Evolutionary conservation across 2,797 vertebrate genomes (phyloP).

Genomic region (Propithecus perrieri): DNA sequence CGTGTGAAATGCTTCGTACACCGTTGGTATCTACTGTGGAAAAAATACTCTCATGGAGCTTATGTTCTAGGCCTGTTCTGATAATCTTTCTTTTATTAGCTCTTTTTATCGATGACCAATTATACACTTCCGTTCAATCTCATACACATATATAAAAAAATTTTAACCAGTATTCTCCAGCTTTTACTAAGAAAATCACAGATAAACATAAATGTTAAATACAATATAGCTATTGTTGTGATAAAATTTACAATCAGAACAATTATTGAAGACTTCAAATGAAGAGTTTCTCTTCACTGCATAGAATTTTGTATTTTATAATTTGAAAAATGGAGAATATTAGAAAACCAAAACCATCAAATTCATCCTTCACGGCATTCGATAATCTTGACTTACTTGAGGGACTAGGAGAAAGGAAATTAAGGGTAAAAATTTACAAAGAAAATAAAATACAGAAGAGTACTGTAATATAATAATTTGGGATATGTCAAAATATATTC

Average conservation of each 20-base stretch:
- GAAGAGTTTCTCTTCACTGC: background rate
- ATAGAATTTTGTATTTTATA: background rate
- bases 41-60: background rate
- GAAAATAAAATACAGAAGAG: background rate
- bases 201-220: background rate
- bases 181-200: background rate
- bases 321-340: background rate
- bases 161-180: background rate
- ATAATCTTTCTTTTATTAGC: background rate
- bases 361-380: background rate
- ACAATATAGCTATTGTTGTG: background rate
- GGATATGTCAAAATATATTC: background rate
- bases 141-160: background rate
- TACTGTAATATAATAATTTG: background rate
- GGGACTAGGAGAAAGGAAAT: background rate
- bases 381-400: background rate
- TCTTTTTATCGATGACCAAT: background rate
- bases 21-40: background rate
- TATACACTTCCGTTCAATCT: background rate
- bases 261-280: background rate
- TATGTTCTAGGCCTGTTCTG: background rate
- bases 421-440: background rate
- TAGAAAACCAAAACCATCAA: background rate
- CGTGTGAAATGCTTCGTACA: background rate
- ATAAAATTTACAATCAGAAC: background rate